Conservation (phyloP, 2,113 vertebrate genomes). For the Catharus minimus region DNA sequence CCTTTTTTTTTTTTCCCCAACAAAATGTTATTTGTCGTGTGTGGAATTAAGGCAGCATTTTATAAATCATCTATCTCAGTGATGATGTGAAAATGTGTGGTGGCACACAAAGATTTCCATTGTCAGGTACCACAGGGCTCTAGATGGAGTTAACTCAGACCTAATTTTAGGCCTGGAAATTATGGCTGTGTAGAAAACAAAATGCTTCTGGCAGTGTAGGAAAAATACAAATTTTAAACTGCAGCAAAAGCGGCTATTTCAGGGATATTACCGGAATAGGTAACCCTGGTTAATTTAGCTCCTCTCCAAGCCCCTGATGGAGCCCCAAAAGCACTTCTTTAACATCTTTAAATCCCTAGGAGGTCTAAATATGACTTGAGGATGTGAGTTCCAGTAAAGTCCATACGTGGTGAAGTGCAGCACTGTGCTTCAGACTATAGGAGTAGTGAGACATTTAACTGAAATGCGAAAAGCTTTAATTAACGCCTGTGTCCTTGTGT, state of each 20-base stretch:
- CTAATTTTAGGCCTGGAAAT: slow-evolving; percentile 49
- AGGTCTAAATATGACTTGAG: not conserved
- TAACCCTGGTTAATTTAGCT: not conserved
- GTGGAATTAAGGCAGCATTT: slow-evolving; percentile 43
- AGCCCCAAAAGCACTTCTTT: not conserved
- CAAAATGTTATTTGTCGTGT: slow-evolving; percentile 62
- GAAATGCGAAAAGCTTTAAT: not conserved
- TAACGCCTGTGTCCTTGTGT: not conserved
- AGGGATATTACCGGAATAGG: not conserved
- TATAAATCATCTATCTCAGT: slow-evolving; percentile 26
- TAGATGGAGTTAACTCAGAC: slow-evolving; percentile 29
- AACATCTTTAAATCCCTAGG: not conserved
- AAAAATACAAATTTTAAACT: slow-evolving; percentile 47
- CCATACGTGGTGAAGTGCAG: not conserved
- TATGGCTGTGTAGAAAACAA: slow-evolving; percentile 27
- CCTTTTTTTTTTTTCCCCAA: not conserved
- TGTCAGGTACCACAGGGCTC: slow-evolving; percentile 41
- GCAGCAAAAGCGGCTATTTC: not conserved
- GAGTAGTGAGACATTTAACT: not conserved
- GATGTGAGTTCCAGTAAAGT: not conserved
- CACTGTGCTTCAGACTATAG: not conserved
- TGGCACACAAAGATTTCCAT: slow-evolving; percentile 61
- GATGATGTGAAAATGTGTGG: slow-evolving; percentile 45
- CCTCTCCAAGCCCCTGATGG: not conserved
- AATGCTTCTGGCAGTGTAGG: slow-evolving; percentile 14